These are phyloP conservation scores for Parauchenoglanis ngamensis DNA, from an alignment of 2,797 vertebrate species.

Conservation along the genomic window DNA sequence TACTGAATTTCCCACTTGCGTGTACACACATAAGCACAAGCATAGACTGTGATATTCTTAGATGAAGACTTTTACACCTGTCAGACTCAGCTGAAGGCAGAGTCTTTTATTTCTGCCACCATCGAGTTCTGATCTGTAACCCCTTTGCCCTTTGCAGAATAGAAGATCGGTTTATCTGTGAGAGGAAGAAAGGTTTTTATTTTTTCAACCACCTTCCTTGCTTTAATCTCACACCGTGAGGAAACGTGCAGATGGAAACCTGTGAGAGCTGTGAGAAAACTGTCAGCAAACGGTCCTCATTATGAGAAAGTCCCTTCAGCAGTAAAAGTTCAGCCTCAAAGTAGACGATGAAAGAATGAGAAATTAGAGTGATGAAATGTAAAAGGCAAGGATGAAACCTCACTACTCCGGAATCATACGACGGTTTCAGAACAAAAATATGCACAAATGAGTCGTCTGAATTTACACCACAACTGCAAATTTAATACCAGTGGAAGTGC, in stretches of 20 bases:
- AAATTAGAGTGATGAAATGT: constrained; percentile 61
- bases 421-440: background rate
- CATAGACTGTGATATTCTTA: background rate
- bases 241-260: constrained; percentile 37
- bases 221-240: constrained; percentile 44
- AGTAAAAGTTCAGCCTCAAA: constrained; percentile 35
- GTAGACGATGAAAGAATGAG: constrained; percentile 23
- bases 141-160: constrained; percentile 38
- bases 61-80: constrained; percentile 39
- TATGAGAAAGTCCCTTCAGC: constrained; percentile 42
- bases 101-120: constrained; percentile 37
- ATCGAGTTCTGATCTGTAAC: constrained; percentile 30
- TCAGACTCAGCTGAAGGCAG: constrained; percentile 33
- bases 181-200: constrained; percentile 25
- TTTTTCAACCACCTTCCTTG: background rate
- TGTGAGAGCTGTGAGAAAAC: constrained; percentile 33
- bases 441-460: background rate
- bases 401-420: constrained; percentile 6
- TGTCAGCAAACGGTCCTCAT: constrained; percentile 36
- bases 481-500: constrained; percentile 1
- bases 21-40: constrained; percentile 18
- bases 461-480: constrained; percentile 14
- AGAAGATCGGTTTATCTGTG: constrained; percentile 49
- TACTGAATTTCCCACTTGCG: background rate
- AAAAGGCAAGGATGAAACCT: constrained; percentile 30